These are phyloP conservation scores for Drosophila lutescens DNA, from an alignment of 2,888 invertebrate genomes.

Conservation along the genomic window DNA sequence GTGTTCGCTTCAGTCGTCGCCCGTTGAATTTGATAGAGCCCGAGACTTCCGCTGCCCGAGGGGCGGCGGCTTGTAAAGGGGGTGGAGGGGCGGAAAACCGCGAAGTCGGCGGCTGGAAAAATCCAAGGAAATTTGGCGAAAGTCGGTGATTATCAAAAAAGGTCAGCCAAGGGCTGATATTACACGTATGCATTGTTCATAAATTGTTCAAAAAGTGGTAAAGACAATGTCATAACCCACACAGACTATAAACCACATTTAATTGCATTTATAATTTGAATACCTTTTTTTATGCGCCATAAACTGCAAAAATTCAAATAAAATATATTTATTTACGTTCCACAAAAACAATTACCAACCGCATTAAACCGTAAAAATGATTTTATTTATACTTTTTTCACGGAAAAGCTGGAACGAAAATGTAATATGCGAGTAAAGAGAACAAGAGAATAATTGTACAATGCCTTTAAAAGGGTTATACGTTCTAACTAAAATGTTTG, in stretches of 20 bases:
- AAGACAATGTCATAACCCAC: too few species aligned
- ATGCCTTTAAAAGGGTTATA: too few species aligned
- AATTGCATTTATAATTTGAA: too few species aligned
- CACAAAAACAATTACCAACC: background rate
- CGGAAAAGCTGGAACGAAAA: too few species aligned
- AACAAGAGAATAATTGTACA: too few species aligned
- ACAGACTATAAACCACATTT: background rate
- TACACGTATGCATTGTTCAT: background rate
- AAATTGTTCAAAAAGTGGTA: background rate
- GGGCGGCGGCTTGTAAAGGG: background rate
- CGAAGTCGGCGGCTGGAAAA: conserved; percentile 25
- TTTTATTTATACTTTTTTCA: background rate
- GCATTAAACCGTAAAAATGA: background rate
- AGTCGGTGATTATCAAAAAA: conserved; percentile 54
- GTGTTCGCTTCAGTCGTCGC: conserved; percentile 65
- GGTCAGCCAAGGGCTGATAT: conserved; percentile 2
- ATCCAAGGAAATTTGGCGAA: conserved; percentile 54
- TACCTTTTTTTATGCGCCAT: too few species aligned
- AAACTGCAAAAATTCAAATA: background rate
- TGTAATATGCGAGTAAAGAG: too few species aligned
- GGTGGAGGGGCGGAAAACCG: conserved; percentile 24
- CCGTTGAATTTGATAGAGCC: conserved; percentile 56
- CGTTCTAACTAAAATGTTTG: too few species aligned
- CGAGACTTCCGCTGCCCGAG: conserved; percentile 63
- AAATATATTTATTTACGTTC: background rate